Evolutionary conservation across 2,797 vertebrate species (phyloP), one percentile per base, ranked within the genome.

Genomic region (Betta splendens): DNA sequence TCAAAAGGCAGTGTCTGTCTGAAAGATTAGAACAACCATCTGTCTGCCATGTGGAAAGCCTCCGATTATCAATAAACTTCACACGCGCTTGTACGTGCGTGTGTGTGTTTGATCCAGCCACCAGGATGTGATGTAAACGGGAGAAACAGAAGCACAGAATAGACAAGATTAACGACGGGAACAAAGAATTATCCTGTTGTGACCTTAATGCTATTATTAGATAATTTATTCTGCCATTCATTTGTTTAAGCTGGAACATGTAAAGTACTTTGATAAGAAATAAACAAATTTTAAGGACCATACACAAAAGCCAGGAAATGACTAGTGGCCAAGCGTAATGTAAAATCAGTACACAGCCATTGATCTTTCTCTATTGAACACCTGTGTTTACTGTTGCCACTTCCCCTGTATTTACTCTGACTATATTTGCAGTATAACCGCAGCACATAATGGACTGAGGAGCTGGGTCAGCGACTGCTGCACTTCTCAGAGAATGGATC

Each of bases 1-100:
- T 89, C 83, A 85, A 85, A 87, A 79, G 77, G 64, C 73, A 81
- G 64, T 64, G 75, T 83, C 84, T 87, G 79, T 81, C 64, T 80
- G 77, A 63, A 76, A 88, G 85, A 89, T 89, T 88, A 88, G 80
- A 87, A 73, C 68, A 83, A 68, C 81, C 83, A 89, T 90, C 85
- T 89, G 86, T 77, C 71, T 54, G 52, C 73, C 72, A 75, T 78
- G 82, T 83, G 79, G 71, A 86, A 73, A 79, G 63, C 82, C 52
- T 57, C 21, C 20, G 71, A 78, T 88, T 79, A 87, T 85, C 79
- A 78, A 86, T 80, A 84, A 70, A 80, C 66, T 75, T 84, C 77
- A 81, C 74, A 76, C 65, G 66, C 65, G 64, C 67, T 62, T 56
- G 47, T 31, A 36, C 67, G 54, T 61, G 49, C 26, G 50, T 64